Percentiles rank a stretch among this genome's conserved stretches.
Conservation (phyloP, 2,113 vertebrate species). For the Callospermophilus lateralis region DNA sequence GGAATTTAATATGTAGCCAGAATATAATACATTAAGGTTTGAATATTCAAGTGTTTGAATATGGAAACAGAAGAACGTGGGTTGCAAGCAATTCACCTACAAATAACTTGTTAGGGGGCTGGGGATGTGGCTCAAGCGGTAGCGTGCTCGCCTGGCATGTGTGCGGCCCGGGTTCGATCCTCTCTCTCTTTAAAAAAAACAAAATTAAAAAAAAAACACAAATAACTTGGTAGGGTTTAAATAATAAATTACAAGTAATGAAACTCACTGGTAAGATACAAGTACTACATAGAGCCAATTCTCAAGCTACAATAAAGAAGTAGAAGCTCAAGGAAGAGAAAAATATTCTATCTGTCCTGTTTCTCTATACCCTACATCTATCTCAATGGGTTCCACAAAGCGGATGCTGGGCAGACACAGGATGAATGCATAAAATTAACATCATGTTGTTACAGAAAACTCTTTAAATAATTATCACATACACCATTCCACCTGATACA, state of each 20-base stretch:
- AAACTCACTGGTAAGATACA: not conserved
- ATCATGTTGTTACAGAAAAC: not conserved
- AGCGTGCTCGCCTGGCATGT: too few relatives aligned
- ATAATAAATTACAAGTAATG: not conserved
- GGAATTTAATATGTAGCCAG: not conserved
- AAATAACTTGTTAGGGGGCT: not conserved
- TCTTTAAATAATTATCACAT: not conserved
- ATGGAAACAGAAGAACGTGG: not conserved
- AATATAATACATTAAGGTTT: not conserved
- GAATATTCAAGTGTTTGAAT: not conserved
- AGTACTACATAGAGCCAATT: not conserved
- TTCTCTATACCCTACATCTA: not conserved
- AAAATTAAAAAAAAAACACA: too few relatives aligned
- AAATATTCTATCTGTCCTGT: not conserved
- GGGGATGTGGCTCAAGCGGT: too few relatives aligned
- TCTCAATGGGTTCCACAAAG: not conserved
- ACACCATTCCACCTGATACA: not conserved
- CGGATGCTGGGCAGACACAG: not conserved
- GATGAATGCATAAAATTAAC: not conserved
- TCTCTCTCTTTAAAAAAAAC: too few relatives aligned
- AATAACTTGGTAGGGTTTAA: constrained; percentile 10
- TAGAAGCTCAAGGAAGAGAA: not conserved
- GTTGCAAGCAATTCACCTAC: not conserved
- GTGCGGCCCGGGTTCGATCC: too few relatives aligned
- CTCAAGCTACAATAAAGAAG: not conserved